These are phyloP conservation scores for Synanceia verrucosa DNA, from an alignment of 2,797 vertebrate genomes.

Conservation along the genomic window DNA sequence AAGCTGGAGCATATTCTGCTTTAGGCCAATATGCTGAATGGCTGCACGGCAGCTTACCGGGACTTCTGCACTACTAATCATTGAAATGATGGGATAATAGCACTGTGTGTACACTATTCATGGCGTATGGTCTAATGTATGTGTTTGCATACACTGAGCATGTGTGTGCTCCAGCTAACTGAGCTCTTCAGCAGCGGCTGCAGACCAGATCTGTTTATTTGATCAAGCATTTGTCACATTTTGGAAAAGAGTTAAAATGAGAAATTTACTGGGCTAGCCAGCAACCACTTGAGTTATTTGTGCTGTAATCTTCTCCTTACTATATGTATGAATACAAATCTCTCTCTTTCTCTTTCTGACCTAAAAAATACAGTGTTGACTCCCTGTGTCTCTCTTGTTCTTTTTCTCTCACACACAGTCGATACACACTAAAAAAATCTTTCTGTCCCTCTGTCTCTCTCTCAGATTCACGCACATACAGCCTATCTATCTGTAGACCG, in stretches of 20 bases:
- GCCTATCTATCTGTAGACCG: slow-evolving; percentile 67
- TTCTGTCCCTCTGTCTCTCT: slow-evolving; percentile 49
- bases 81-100: slow-evolving; percentile 71
- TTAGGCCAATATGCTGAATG: slow-evolving; percentile 83
- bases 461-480: slow-evolving; percentile 56
- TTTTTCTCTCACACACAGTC: slow-evolving; percentile 48
- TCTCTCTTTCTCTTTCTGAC: background rate
- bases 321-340: background rate
- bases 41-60: slow-evolving; percentile 73
- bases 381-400: slow-evolving; percentile 34
- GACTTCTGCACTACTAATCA: slow-evolving; percentile 74
- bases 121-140: slow-evolving; percentile 22
- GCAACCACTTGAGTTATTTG: background rate
- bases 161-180: slow-evolving; percentile 8
- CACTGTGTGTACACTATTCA: slow-evolving; percentile 16
- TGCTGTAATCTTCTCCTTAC: background rate
- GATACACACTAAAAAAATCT: slow-evolving; percentile 52
- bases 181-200: background rate
- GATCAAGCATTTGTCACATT: background rate
- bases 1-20: slow-evolving; percentile 84
- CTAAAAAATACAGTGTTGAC: slow-evolving; percentile 20
- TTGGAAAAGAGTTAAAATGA: background rate
- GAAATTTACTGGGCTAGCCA: background rate
- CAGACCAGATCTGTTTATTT: background rate
- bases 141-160: slow-evolving; percentile 24